Evolutionary conservation across 2,113 vertebrate species (phyloP).

Genomic region (Chionomys nivalis): DNA sequence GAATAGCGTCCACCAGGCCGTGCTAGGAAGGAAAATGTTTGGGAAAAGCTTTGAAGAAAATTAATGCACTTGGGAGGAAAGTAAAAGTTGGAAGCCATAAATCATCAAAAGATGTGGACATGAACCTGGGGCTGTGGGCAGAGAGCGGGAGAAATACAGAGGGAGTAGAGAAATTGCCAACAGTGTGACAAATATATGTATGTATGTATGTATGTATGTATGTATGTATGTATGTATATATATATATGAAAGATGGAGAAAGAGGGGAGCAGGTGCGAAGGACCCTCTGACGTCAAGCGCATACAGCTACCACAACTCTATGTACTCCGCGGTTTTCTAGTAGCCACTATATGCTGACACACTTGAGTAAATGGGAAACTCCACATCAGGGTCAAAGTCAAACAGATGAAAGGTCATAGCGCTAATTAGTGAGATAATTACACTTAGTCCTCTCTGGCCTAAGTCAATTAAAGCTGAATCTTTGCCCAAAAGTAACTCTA

Average conservation of each 20-base stretch:
- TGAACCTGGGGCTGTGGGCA: background rate
- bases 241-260: rapidly evolving
- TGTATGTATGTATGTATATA: too few species aligned
- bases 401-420: background rate
- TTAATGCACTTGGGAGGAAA: background rate
- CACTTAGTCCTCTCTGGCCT: background rate
- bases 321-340: background rate
- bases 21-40: background rate
- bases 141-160: background rate
- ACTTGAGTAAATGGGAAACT: background rate
- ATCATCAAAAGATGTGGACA: background rate
- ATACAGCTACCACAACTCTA: rapidly evolving
- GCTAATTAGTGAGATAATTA: background rate
- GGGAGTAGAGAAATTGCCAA: background rate
- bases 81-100: background rate
- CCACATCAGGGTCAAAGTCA: background rate
- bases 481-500: background rate
- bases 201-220: too few species aligned
- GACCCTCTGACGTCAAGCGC: background rate
- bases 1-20: background rate
- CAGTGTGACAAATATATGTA: rapidly evolving
- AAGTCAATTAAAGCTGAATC: background rate
- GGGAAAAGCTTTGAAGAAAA: background rate
- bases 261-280: background rate
- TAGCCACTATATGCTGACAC: background rate